Conservation (phyloP, 2,113 vertebrate genomes). For the Macquaria ambigua region DNA sequence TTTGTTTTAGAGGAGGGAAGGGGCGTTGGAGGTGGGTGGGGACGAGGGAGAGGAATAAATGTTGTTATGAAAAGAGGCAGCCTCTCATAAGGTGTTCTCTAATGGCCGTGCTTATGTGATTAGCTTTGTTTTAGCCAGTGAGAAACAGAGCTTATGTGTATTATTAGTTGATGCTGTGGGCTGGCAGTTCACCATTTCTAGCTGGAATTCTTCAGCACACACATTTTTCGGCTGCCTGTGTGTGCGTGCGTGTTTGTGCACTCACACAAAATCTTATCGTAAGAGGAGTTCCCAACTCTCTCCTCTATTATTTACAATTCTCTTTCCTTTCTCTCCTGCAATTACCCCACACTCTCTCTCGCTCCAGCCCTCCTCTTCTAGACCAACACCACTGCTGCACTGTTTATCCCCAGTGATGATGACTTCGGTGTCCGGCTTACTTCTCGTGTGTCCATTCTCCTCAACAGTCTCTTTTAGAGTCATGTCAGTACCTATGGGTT, state of each 20-base stretch:
- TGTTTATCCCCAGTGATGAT: conserved; percentile 18
- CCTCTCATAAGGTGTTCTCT: conserved; percentile 42
- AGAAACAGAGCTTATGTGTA: conserved; percentile 16
- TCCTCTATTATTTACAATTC: conserved; percentile 79
- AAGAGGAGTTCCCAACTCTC: conserved; percentile 68
- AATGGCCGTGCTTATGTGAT: conserved; percentile 43
- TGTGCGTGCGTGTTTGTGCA: conserved; percentile 33
- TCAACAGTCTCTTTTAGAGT: conserved; percentile 25
- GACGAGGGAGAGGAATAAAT: conserved; percentile 41
- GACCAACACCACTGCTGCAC: conserved; percentile 34
- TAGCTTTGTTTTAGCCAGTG: conserved; percentile 49
- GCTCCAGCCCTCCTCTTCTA: conserved; percentile 36
- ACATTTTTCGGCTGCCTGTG: neutral
- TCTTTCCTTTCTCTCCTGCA: conserved; percentile 53
- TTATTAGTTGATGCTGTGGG: conserved; percentile 21
- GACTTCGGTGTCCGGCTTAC: neutral
- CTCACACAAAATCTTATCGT: conserved; percentile 28
- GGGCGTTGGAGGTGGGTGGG: conserved; percentile 25
- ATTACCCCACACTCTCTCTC: conserved; percentile 56
- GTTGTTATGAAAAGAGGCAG: conserved; percentile 42
- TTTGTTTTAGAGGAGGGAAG: conserved; percentile 44
- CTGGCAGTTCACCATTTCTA: conserved; percentile 1
- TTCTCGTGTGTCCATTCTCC: conserved; percentile 15
- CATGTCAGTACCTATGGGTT: conserved; percentile 19
- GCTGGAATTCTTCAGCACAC: conserved; percentile 25